Evolutionary conservation across 2,888 invertebrate genomes (phyloP).

Genomic region (Troglohyphantes excavatus): DNA sequence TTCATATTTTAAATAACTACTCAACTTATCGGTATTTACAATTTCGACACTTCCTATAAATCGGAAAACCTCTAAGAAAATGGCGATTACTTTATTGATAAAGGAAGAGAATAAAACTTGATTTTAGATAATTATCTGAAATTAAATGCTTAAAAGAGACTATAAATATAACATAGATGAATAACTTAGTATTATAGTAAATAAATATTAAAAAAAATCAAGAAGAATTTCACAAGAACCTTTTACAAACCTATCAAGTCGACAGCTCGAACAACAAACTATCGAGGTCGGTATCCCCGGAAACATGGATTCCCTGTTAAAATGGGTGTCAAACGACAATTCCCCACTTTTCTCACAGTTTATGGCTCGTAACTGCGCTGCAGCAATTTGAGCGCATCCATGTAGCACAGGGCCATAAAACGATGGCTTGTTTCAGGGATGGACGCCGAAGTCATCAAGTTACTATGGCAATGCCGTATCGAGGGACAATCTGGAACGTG

Average conservation of each 20-base stretch:
- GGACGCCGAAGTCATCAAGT: neutral
- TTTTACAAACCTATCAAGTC: neutral
- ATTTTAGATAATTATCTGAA: no score
- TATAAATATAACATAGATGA: no score
- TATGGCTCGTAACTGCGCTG: neutral
- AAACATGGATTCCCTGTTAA: neutral
- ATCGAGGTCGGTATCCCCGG: neutral
- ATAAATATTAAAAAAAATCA: no score
- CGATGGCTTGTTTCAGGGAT: neutral
- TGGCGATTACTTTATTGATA: no score
- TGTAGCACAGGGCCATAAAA: neutral
- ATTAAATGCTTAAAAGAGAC: no score
- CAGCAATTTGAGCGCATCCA: neutral
- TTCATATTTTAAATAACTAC: no score
- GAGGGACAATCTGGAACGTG: neutral
- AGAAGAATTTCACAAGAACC: no score
- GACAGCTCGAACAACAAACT: neutral
- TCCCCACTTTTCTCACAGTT: neutral
- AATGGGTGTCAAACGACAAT: neutral
- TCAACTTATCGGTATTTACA: no score
- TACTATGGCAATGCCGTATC: constrained; percentile 5
- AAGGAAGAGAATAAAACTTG: no score
- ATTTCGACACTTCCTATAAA: no score
- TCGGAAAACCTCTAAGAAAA: no score
- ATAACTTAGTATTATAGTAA: no score